phyloP scores from a whole-genome alignment of 2,888 invertebrate genomes.

The Nematopogon swammerdamellus region DNA sequence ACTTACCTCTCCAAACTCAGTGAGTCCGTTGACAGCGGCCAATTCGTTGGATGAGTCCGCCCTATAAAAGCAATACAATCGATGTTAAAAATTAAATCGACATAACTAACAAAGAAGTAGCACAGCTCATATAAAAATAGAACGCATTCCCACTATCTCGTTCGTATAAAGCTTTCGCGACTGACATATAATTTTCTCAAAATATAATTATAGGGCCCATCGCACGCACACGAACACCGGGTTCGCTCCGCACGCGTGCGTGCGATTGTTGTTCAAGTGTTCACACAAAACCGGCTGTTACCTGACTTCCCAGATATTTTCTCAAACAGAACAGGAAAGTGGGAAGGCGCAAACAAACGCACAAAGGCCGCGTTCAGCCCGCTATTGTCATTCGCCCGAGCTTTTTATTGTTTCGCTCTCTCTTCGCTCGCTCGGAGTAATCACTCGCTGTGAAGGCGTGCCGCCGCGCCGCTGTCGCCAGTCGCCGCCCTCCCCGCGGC shows the following conservation, averaged over 20 bases:
- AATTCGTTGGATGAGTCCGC: conserved; percentile 53
- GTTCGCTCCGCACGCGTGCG: too few species aligned
- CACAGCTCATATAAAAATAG: too few species aligned
- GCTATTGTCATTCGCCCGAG: background rate
- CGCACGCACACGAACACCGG: too few species aligned
- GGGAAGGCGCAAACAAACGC: background rate
- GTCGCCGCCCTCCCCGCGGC: background rate
- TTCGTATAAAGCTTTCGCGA: too few species aligned
- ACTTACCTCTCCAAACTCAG: conserved; percentile 53
- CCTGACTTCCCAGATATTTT: background rate
- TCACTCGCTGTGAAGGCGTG: background rate
- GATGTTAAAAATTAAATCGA: too few species aligned
- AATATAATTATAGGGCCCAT: too few species aligned
- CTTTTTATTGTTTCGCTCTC: background rate
- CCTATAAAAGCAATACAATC: conserved; percentile 25
- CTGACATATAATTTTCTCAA: too few species aligned
- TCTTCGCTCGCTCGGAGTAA: background rate
- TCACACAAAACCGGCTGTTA: background rate
- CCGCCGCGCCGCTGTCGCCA: too few species aligned
- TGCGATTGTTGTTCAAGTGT: background rate
- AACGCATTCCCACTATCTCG: too few species aligned
- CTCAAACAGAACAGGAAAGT: background rate
- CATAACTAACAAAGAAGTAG: too few species aligned
- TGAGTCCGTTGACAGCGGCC: conserved; percentile 43
- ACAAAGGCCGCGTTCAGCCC: background rate